Evolutionary conservation across 2,888 invertebrate genomes (phyloP), one percentile per base, ranked within the genome.

Genomic region (Drosophila infuscata): DNA sequence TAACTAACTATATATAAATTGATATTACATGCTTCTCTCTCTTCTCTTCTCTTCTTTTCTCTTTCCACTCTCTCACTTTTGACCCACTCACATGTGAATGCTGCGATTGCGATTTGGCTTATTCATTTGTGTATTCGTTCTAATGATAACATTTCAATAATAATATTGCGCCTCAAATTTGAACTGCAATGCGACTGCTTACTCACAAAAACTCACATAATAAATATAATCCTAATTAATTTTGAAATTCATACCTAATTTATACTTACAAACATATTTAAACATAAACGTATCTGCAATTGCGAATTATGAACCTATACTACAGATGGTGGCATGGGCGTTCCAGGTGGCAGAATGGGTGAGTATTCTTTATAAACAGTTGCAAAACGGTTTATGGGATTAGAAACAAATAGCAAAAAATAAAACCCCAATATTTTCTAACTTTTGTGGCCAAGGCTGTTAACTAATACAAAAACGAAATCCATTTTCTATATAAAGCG

Each of bases 311-410:
- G 81, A 86, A 83, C 71, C 71, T 83, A 88, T 78, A 84, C 87
- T 76, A 82, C 87, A 92, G 91, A 92, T 89, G 92, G 92, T 92
- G 92, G 92, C 90, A 92, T 92, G 92, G 89, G 92, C 73, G 91
- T 89, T 86, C 87, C 92, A 78, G 92, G 92, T 92, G 92, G 92
- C 88, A 92, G 92, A 92, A 92, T 92, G 92, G 92, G 92, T 92
- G 92, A 92, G 92, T 92, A 92, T 83, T 53, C 67, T 69, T 60
- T 46, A 52, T 30, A 73, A 63, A 73, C 35, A 38, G 52, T 76
- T 63, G 54, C 63, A 67, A 54, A 56, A 36, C 48, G 76, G 76
- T 70, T 59, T 53, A 68, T 53, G 74, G 85, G 46, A 58, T 58
- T 41, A 70, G 38, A 20, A 54, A 46, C 48, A 74, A 62, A 12